Percentiles rank a stretch among this genome's conserved stretches.
Evolutionary conservation across 92 coral and sea anemone genomes (phyloP).

Genomic region (Montipora capitata): DNA sequence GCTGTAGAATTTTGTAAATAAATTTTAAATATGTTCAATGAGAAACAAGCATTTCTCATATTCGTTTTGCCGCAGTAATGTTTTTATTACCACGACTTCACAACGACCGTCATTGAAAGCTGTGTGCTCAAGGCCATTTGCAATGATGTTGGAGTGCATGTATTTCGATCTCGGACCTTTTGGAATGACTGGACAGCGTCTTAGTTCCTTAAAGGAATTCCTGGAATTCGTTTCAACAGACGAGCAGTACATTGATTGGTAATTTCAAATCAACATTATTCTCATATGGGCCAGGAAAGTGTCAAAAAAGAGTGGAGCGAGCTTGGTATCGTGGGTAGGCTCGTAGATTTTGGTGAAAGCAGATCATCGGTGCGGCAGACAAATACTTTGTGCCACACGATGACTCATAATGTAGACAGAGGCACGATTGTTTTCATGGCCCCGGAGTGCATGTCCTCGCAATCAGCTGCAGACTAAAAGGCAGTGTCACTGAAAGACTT

Average conservation of each 20-base stretch:
- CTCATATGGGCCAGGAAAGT: constrained; percentile 12
- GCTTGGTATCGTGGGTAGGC: constrained; percentile 33
- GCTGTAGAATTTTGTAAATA: too few species aligned
- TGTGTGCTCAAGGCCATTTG: too few species aligned
- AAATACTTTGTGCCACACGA: constrained; percentile 45
- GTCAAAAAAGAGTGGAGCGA: constrained; percentile 43
- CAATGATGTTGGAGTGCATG: background rate
- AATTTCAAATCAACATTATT: constrained; percentile 74
- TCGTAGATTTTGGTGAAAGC: constrained; percentile 61
- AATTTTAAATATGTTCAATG: too few species aligned
- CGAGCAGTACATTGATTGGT: constrained; percentile 19
- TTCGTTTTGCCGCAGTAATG: too few species aligned
- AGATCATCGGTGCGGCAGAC: constrained; percentile 57
- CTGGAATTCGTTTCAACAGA: constrained; percentile 20
- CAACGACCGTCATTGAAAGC: too few species aligned
- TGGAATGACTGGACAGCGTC: background rate
- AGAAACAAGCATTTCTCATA: too few species aligned
- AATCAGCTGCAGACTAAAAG: background rate
- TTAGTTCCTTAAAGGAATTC: constrained; percentile 6
- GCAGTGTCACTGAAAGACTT: constrained; percentile 28
- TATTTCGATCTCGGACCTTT: constrained; percentile 5
- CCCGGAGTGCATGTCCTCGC: constrained; percentile 32
- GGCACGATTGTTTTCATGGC: constrained; percentile 65
- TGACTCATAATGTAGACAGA: constrained; percentile 48
- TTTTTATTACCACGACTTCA: too few species aligned